Base-by-base conservation (phyloP, 2,113 vertebrate genomes). In the Heterochromis multidens region DNA sequence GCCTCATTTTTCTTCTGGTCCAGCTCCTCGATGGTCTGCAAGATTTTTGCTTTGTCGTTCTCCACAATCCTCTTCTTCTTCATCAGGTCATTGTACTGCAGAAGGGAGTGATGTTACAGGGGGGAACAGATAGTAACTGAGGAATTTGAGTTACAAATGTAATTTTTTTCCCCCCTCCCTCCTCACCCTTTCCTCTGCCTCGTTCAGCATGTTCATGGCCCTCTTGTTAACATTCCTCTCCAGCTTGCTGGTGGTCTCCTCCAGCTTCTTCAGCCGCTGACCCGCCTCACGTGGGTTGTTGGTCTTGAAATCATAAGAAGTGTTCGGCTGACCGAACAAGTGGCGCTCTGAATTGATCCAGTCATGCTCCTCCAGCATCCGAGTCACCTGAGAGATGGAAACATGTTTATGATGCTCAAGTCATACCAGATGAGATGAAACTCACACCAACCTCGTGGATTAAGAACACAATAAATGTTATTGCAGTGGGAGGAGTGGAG, bases 21-120 rank as follows among this genome's bases (percentile, higher is more conserved):
- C 93, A 99, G 95, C 87, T 99, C 97, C 94, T 96, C 88, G 78
- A 99, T 99, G 83, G 97, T 95, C 91, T 95, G 93, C 90, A 99
- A 92, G 87, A 99, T 99, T 95, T 99, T 99, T 9, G 86, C 83
- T 91, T 98, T 99, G 93, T 99, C 99, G 11, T 96, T 98, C 95
- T 99, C 97, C 60, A 99, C 99, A 58, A 98, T 98, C 91, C 97
- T 97, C 92, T 97, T 99, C 95, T 97, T 99, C 93, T 96, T 98
- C 96, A 97, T 97, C 91, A 99, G 94, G 79, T 99, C 98, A 77
- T 98, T 97, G 91, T 98, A 99, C 99, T 99, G 87, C 65, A 83
- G 52, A 77, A 87, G 1, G 7, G 19, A 56, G n/a, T n/a, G 27
- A 54, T 0, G 3, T 5, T 23, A 49, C 1, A 31, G 6, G 6